These are phyloP conservation scores for Zelleria hepariella DNA, from an alignment of 2,888 invertebrate species.

Conservation along the genomic window DNA sequence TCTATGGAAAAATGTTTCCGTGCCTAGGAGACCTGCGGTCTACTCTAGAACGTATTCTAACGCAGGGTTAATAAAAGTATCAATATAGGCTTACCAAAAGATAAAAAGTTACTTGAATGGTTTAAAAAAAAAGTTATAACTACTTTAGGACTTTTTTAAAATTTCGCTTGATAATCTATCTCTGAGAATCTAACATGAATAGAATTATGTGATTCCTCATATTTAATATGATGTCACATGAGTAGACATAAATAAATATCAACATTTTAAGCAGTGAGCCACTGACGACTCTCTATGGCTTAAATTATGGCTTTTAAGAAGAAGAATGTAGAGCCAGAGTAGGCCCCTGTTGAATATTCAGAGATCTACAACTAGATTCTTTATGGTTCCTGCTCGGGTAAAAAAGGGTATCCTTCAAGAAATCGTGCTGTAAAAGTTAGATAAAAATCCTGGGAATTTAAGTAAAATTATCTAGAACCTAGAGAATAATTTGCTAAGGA, in stretches of 20 bases:
- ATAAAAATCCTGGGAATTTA: not conserved
- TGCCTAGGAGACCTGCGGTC: constrained; percentile 7
- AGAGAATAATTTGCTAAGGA: not conserved
- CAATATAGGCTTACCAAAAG: not conserved
- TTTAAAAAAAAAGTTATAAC: too few relatives aligned
- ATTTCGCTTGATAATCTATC: too few relatives aligned
- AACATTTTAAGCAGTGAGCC: too few relatives aligned
- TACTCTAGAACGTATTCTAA: not conserved
- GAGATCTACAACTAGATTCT: constrained; percentile 48
- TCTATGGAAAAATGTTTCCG: constrained; percentile 43
- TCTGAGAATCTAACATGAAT: too few relatives aligned
- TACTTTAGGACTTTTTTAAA: too few relatives aligned
- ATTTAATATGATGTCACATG: too few relatives aligned
- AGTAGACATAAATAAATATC: too few relatives aligned
- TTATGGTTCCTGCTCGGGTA: constrained; percentile 35
- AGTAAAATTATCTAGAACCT: constrained; percentile 18
- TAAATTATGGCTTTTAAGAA: not conserved
- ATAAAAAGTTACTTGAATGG: not conserved
- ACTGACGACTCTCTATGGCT: too few relatives aligned
- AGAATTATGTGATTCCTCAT: too few relatives aligned
- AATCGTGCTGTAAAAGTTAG: not conserved
- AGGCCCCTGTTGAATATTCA: constrained; percentile 39
- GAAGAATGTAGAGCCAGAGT: not conserved
- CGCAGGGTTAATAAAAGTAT: not conserved
- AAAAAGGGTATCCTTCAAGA: not conserved